Conservation (phyloP, 2,797 vertebrate species). For the Rhinella marina region DNA sequence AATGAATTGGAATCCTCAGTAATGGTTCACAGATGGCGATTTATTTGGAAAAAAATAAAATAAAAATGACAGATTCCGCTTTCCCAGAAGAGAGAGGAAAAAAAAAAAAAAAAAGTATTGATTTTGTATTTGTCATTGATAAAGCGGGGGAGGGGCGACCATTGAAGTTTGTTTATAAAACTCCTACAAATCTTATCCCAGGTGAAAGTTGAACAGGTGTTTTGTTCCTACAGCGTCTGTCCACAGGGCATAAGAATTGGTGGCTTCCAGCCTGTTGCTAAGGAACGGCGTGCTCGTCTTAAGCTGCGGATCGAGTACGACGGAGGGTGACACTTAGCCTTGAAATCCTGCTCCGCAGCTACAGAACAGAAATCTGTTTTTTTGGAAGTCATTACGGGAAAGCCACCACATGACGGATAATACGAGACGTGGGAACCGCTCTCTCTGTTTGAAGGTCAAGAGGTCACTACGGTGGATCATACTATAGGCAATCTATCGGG, state of each 20-base stretch:
- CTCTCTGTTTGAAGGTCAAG: neutral
- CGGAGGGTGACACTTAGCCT: conserved; percentile 76
- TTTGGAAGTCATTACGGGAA: conserved; percentile 30
- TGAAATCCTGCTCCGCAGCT: conserved; percentile 65
- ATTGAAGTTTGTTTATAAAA: conserved; percentile 28
- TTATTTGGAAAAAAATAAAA: neutral
- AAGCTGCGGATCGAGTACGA: conserved; percentile 80
- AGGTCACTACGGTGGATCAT: too few relatives aligned
- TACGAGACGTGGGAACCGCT: neutral
- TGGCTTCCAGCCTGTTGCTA: conserved; percentile 86
- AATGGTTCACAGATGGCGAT: conserved; percentile 49
- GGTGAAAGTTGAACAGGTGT: conserved; percentile 63
- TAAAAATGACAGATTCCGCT: conserved; percentile 33
- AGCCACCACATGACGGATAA: neutral
- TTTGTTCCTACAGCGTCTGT: conserved; percentile 68
- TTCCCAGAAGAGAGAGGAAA: neutral
- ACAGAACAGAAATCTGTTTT: conserved; percentile 62
- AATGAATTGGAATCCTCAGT: conserved; percentile 25
- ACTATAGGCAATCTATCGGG: too few relatives aligned
- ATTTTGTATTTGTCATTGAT: conserved; percentile 37
- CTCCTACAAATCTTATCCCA: conserved; percentile 55
- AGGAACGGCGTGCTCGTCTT: conserved; percentile 79
- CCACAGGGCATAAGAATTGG: conserved; percentile 79
- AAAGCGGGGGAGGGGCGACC: neutral
- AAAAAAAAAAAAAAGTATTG: conserved; percentile 5